Conservation (phyloP, 2,888 invertebrate species). For the Loripinus fragilis region DNA sequence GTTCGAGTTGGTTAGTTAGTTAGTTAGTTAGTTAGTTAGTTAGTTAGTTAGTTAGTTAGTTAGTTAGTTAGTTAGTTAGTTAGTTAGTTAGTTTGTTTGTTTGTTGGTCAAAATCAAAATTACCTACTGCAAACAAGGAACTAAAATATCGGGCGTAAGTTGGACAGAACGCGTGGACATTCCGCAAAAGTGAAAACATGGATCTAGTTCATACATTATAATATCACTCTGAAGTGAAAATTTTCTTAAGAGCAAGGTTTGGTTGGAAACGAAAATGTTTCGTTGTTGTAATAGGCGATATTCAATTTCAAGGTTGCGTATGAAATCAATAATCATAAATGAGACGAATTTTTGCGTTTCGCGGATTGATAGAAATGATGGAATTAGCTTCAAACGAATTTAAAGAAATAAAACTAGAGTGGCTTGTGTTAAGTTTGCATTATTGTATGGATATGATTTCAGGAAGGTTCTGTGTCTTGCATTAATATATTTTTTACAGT, state of each 20-base stretch:
- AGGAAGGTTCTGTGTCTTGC: neutral
- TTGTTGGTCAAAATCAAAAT: no score
- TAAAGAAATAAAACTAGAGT: neutral
- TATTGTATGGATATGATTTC: neutral
- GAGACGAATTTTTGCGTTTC: slow-evolving; percentile 18
- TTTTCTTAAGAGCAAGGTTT: neutral
- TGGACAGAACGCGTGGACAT: slow-evolving; percentile 28
- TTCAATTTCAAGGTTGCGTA: neutral
- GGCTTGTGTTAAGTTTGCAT: neutral
- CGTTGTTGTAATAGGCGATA: neutral
- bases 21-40: no score
- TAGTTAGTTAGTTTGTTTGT: no score
- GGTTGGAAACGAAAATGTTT: slow-evolving; percentile 12
- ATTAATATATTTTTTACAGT: no score
- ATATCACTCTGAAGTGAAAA: neutral
- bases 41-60: no score
- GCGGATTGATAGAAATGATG: slow-evolving; percentile 9
- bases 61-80: no score
- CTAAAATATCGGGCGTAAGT: neutral
- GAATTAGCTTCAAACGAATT: slow-evolving; percentile 13
- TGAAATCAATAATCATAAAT: slow-evolving; percentile 6
- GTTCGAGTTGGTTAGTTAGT: no score
- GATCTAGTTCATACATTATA: neutral
- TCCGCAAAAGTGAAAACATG: slow-evolving; percentile 43
- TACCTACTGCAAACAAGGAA: neutral